phyloP scores from a whole-genome alignment of 2,113 vertebrate genomes.

The Hemicordylus capensis region DNA sequence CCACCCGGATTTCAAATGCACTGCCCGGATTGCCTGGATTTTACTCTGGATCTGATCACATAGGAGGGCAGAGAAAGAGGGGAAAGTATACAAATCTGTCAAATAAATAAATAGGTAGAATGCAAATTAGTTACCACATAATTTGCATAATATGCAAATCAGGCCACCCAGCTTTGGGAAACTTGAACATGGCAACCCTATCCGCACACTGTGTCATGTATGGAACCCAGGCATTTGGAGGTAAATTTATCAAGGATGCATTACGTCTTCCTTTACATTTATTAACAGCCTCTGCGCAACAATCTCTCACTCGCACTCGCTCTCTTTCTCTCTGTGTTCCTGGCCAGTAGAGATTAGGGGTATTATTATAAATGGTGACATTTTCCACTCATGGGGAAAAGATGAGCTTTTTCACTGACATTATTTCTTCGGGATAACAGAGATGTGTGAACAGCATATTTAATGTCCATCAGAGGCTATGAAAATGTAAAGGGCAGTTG shows the following conservation, averaged over 20 bases:
- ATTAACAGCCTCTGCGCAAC: background rate
- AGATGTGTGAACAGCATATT: background rate
- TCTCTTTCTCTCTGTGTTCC: background rate
- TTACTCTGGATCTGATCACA: too few species aligned
- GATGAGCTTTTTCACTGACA: background rate
- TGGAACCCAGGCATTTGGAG: background rate
- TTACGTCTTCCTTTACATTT: background rate
- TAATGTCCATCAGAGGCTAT: background rate
- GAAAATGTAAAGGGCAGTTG: background rate
- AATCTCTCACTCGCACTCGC: too few species aligned
- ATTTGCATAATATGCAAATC: too few species aligned
- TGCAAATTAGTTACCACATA: too few species aligned
- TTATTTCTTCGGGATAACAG: background rate
- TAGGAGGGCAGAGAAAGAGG: too few species aligned
- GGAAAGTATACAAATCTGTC: too few species aligned
- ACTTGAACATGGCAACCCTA: too few species aligned
- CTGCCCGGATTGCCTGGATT: too few species aligned
- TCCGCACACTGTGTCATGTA: rapidly evolving
- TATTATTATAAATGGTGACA: constrained; percentile 15
- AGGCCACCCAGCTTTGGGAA: too few species aligned
- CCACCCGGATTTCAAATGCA: too few species aligned
- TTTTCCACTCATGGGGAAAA: rapidly evolving
- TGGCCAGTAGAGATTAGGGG: background rate
- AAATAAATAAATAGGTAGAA: too few species aligned
- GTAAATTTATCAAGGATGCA: rapidly evolving